These are phyloP conservation scores for Sylvia borin DNA, from an alignment of 2,797 vertebrate species.

Conservation along the genomic window DNA sequence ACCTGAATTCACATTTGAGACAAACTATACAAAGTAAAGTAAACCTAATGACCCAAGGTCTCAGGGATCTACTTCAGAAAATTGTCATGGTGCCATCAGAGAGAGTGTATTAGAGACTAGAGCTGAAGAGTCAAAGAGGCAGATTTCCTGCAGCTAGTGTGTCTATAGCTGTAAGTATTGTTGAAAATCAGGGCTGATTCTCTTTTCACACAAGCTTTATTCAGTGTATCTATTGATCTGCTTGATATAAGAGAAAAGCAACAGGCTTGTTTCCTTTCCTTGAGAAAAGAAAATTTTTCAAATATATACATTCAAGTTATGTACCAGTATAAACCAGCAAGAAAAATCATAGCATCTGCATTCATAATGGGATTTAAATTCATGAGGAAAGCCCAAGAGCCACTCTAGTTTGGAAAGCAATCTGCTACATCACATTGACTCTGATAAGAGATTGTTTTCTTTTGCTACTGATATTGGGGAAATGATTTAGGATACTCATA, in stretches of 20 bases:
- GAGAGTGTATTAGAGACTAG: not conserved
- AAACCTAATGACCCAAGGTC: not conserved
- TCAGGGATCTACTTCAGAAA: constrained; percentile 30
- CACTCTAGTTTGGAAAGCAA: not conserved
- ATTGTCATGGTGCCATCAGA: not conserved
- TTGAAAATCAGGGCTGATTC: constrained; percentile 13
- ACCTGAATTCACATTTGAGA: not conserved
- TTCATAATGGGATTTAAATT: not conserved
- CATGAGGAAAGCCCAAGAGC: not conserved
- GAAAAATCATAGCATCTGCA: not conserved
- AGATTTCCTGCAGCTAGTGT: not conserved
- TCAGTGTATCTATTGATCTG: not conserved
- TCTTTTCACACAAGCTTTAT: constrained; percentile 12
- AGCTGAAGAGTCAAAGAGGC: not conserved
- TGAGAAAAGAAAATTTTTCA: not conserved
- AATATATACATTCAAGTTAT: not conserved
- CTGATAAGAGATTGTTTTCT: not conserved
- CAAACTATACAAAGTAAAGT: not conserved
- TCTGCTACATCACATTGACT: not conserved
- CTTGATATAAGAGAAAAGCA: not conserved
- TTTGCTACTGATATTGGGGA: not conserved
- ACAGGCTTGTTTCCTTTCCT: not conserved
- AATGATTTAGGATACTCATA: not conserved
- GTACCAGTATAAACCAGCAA: not conserved
- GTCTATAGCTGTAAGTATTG: not conserved